phyloP scores from a whole-genome alignment of 2,113 vertebrate species.

The Archilochus colubris region DNA sequence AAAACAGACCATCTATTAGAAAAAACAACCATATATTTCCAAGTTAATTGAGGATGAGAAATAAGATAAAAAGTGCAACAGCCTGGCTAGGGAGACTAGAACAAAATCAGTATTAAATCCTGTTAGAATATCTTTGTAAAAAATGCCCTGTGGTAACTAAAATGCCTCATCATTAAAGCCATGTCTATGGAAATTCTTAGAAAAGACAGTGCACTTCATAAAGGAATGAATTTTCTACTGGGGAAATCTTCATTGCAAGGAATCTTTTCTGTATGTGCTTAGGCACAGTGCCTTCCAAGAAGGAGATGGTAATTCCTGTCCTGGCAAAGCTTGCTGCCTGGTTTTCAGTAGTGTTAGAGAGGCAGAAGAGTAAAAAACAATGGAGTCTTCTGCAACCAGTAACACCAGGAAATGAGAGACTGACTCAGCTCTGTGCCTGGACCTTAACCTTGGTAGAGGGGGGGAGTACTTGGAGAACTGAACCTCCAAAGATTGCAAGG shows the following conservation, averaged over 20 bases:
- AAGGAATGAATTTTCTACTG: background rate
- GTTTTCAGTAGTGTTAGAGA: background rate
- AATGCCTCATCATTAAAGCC: background rate
- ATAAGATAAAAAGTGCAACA: background rate
- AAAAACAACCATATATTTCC: background rate
- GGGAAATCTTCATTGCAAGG: background rate
- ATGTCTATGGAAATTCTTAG: background rate
- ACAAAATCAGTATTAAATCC: background rate
- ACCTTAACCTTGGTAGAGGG: background rate
- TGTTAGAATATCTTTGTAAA: background rate
- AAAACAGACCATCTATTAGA: background rate
- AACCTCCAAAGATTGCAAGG: background rate
- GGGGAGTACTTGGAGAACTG: background rate
- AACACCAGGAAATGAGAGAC: background rate
- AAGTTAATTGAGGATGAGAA: conserved; percentile 25
- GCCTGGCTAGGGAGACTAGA: background rate
- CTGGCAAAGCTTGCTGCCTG: background rate
- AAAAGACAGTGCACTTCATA: background rate
- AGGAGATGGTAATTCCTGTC: background rate
- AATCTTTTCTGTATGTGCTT: background rate
- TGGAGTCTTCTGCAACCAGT: background rate
- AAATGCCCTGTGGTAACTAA: background rate
- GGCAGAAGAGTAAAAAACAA: background rate
- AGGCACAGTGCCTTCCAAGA: background rate
- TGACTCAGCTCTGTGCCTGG: background rate